Evolutionary conservation across 2,888 invertebrate species (phyloP).

Genomic region (Cyrtodaria siliqua): DNA sequence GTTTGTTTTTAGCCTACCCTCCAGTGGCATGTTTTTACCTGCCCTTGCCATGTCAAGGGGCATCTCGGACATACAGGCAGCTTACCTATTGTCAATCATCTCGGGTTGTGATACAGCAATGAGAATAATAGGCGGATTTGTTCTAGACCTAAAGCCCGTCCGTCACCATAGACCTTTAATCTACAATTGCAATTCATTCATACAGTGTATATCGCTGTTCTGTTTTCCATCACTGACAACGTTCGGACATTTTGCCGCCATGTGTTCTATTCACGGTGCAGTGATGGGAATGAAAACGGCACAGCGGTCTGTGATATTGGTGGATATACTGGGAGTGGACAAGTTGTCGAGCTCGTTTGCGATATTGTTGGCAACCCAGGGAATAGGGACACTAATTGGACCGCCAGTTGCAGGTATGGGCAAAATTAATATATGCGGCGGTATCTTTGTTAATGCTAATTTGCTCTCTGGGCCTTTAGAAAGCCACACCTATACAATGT

Average conservation of each 20-base stretch:
- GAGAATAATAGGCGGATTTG: conserved; percentile 69
- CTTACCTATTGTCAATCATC: conserved; percentile 67
- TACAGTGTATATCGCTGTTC: conserved; percentile 60
- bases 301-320: conserved; percentile 43
- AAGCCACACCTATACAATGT: no score
- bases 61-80: conserved; percentile 66
- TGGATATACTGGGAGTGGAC: conserved; percentile 56
- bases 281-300: conserved; percentile 53
- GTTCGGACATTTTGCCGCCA: conserved; percentile 40
- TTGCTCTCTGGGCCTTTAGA: no score
- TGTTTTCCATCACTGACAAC: conserved; percentile 55
- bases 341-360: conserved; percentile 53
- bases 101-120: conserved; percentile 72
- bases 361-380: conserved; percentile 30
- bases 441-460: no score
- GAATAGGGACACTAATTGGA: conserved; percentile 44
- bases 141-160: conserved; percentile 70
- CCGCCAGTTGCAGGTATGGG: conserved; percentile 48
- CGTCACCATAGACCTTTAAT: conserved; percentile 67
- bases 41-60: conserved; percentile 71
- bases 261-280: conserved; percentile 41
- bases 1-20: conserved; percentile 60
- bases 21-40: conserved; percentile 73
- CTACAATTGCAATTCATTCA: conserved; percentile 69
- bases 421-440: no score